Evolutionary conservation across 2,797 vertebrate species (phyloP), one percentile per base, ranked within the genome.

Genomic region (Sebastes hubbsi): DNA sequence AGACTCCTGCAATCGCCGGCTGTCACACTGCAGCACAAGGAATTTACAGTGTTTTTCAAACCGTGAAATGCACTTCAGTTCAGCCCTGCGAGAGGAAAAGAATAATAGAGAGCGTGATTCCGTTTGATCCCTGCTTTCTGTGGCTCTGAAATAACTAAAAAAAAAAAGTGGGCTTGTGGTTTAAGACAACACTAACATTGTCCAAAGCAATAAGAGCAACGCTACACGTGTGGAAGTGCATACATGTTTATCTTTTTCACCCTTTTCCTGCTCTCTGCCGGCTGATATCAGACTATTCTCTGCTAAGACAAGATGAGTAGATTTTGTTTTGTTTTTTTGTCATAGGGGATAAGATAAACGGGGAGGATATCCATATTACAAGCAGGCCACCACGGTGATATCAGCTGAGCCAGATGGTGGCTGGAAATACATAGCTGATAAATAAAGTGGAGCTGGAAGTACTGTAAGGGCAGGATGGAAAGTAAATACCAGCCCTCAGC

Each of bases 341-440:
- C 75, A 66, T 38, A 24, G 52, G 60, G 22, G 65, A 80, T 75
- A 80, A 89, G 89, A 93, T 92, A 88, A 87, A 91, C 36, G 46
- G 71, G 69, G 78, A 72, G 25, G 75, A 69, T 61, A 64, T 90
- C 61, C 20, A 85, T 67, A 72, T 61, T 63, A 75, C 62, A 63
- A 78, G 58, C 75, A 18, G 70, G 62, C 64, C 76, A 27, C 29
- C 38, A 3, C 64, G 30, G 73, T 52, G 76, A 75, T 94, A 94
- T 95, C 94, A 92, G 88, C 87, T 70, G 29, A 38, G 61, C 91
- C 94, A 95, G 94, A 91, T 91, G 92, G 88, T 29, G 86, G 74
- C 87, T 90, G 88, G 90, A 89, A 91, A 87, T 75, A 77, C 77
- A 22, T 32, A 36, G 77, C 90, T 91, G 94, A 94, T 92, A 93